These are phyloP conservation scores for Sinopyrophorus schimmeli DNA, from an alignment of 2,888 invertebrate genomes.

Conservation along the genomic window DNA sequence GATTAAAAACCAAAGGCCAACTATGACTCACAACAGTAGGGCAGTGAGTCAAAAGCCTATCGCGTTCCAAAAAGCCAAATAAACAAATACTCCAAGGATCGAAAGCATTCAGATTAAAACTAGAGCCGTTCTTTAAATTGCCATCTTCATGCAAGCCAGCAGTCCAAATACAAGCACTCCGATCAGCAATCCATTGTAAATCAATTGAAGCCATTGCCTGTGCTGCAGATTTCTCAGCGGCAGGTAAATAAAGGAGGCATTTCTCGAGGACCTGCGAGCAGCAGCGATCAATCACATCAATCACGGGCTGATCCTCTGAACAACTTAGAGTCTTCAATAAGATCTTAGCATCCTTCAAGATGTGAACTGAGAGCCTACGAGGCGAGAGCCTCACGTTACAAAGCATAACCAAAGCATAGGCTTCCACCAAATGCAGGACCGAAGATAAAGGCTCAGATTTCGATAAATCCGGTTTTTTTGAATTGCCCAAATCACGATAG, in stretches of 20 bases:
- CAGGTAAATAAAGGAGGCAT: constrained; percentile 82
- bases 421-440: constrained; percentile 90
- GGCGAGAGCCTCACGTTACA: constrained; percentile 91
- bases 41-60: constrained; percentile 79
- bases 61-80: constrained; percentile 85
- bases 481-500: constrained; percentile 31
- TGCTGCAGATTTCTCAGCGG: constrained; percentile 85
- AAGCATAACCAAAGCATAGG: constrained; percentile 90
- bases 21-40: constrained; percentile 86
- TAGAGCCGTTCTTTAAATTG: constrained; percentile 59
- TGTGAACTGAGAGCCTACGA: constrained; percentile 85
- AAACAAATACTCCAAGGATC: constrained; percentile 93
- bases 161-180: constrained; percentile 87
- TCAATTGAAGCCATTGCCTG: constrained; percentile 76
- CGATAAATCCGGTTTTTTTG: constrained; percentile 47
- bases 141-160: constrained; percentile 67
- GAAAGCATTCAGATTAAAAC: constrained; percentile 62
- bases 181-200: constrained; percentile 90
- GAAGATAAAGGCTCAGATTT: constrained; percentile 71
- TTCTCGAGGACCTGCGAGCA: constrained; percentile 73
- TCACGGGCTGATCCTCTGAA: constrained; percentile 73
- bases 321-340: constrained; percentile 75
- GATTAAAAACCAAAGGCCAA: constrained; percentile 93
- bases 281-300: constrained; percentile 80
- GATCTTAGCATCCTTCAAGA: constrained; percentile 89